Conservation (phyloP, 2,797 vertebrate genomes). For the Melanotaenia maccullochi region DNA sequence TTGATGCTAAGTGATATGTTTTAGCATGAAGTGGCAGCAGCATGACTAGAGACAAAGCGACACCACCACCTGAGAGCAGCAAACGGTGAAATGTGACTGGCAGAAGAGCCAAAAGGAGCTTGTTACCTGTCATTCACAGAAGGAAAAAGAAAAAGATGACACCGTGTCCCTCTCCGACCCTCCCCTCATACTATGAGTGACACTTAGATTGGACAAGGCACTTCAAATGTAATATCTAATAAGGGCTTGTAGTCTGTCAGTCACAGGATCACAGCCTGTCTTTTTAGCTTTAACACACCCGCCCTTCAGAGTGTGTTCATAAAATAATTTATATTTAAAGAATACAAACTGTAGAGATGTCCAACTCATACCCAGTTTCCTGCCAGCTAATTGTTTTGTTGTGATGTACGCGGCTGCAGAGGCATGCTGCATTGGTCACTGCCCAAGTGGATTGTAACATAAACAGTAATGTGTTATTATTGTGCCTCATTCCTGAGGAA, state of each 20-base stretch:
- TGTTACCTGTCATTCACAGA: constrained; percentile 74
- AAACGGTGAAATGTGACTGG: constrained; percentile 57
- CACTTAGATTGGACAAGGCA: constrained; percentile 73
- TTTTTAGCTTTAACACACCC: constrained; percentile 30
- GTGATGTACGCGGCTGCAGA: no score
- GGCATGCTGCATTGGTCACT: no score
- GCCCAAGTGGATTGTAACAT: no score
- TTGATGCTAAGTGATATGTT: constrained; percentile 25
- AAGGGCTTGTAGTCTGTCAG: constrained; percentile 67
- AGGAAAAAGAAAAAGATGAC: constrained; percentile 26
- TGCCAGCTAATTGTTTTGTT: no score
- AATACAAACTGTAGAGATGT: no score
- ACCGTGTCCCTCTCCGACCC: constrained; percentile 50
- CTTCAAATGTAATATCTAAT: constrained; percentile 67
- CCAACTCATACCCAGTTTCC: no score
- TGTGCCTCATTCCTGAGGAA: no score
- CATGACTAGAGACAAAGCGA: constrained; percentile 27
- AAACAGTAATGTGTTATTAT: no score
- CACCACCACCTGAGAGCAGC: constrained; percentile 29
- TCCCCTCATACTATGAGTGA: constrained; percentile 57
- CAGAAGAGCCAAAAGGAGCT: constrained; percentile 68
- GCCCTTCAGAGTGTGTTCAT: no score
- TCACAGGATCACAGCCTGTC: constrained; percentile 47
- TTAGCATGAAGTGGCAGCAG: constrained; percentile 1
- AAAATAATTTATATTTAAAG: no score